Conservation (phyloP, 2,113 vertebrate genomes). For the Heliornis fulica region DNA sequence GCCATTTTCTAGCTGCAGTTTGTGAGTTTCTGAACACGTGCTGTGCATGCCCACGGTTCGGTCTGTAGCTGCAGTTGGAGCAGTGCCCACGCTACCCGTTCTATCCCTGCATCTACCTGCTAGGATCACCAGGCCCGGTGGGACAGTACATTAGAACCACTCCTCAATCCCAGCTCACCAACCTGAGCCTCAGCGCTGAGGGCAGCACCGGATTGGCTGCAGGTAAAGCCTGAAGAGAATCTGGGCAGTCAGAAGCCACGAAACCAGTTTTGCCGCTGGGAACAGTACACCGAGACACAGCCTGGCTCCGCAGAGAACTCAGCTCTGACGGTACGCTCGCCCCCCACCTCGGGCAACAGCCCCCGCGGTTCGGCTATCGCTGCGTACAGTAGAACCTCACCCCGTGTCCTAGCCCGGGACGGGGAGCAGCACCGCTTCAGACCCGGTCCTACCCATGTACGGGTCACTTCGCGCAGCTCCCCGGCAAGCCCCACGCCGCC, state of each 20-base stretch:
- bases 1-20: accelerated
- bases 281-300: accelerated
- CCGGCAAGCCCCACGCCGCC: too few relatives aligned
- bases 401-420: accelerated
- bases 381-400: accelerated
- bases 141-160: not conserved
- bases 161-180: not conserved
- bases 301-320: accelerated
- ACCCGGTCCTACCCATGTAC: not conserved
- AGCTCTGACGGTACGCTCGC: not conserved
- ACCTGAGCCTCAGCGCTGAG: not conserved
- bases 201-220: not conserved
- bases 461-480: too few relatives aligned
- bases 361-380: accelerated
- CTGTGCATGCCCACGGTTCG: not conserved
- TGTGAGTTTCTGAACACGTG: not conserved
- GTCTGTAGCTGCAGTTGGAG: accelerated
- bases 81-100: not conserved
- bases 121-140: accelerated
- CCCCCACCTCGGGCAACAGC: not conserved
- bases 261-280: not conserved
- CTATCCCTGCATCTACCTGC: not conserved
- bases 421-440: not conserved
- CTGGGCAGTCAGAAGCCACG: not conserved
- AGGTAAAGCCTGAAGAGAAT: not conserved